phyloP scores from a whole-genome alignment of 2,113 vertebrate species.

The Micronisus gabar region DNA sequence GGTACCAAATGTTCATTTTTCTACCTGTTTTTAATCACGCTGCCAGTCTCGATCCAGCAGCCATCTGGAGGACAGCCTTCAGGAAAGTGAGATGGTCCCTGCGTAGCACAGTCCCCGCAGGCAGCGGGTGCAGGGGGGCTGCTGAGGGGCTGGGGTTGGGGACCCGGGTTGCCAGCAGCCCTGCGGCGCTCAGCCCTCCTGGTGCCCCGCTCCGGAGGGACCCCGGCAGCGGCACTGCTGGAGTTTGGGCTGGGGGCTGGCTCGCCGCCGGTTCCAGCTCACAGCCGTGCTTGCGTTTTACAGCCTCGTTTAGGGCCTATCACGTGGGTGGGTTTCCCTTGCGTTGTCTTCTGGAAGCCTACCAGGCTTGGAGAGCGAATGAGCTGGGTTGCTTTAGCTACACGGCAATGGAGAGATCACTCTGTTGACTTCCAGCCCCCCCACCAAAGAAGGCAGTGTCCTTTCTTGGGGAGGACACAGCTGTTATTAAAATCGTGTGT shows the following conservation, averaged over 20 bases:
- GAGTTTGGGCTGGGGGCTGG: neutral
- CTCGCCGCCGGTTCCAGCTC: neutral
- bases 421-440: neutral
- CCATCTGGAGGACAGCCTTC: neutral
- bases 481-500: rapidly evolving
- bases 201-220: neutral
- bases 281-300: neutral
- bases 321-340: neutral
- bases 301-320: neutral
- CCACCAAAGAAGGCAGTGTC: neutral
- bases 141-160: neutral
- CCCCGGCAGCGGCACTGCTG: neutral
- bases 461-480: neutral
- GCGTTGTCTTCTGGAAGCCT: neutral
- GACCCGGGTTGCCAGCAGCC: neutral
- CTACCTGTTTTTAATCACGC: neutral
- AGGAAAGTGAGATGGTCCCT: neutral
- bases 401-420: neutral
- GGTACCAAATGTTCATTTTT: neutral
- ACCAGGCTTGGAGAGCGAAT: neutral
- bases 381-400: neutral
- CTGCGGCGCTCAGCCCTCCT: neutral
- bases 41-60: neutral
- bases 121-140: neutral
- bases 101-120: neutral